Percentiles rank a stretch among this genome's conserved stretches.
These are phyloP conservation scores for Bettongia penicillata DNA, from an alignment of 2,113 vertebrate genomes.

Conservation along the genomic window DNA sequence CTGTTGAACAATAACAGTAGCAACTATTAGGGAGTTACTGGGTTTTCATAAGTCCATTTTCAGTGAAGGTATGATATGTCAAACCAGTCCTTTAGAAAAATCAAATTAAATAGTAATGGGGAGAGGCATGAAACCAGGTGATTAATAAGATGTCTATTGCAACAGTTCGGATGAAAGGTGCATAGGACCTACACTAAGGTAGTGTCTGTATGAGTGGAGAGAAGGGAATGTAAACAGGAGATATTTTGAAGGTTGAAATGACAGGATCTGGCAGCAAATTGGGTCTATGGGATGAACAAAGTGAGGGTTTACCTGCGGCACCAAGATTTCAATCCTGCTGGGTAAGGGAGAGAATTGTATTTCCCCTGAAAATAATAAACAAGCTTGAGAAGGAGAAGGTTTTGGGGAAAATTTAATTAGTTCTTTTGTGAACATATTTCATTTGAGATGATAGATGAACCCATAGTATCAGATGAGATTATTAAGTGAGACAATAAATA, in stretches of 20 bases:
- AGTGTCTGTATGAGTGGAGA: neutral
- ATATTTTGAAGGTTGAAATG: neutral
- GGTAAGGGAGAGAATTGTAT: neutral
- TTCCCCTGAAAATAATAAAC: neutral
- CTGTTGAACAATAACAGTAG: neutral
- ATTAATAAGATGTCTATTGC: neutral
- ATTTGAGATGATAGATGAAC: neutral
- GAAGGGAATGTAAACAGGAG: neutral
- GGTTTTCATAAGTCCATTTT: neutral
- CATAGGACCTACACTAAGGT: neutral
- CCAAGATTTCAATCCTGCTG: neutral
- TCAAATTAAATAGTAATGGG: neutral
- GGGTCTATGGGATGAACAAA: neutral
- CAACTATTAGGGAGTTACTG: neutral
- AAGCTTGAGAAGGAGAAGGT: neutral
- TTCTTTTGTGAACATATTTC: neutral
- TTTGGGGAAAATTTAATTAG: neutral
- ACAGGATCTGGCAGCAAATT: neutral
- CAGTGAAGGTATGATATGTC: neutral
- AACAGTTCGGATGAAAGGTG: neutral
- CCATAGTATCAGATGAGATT: too few relatives aligned
- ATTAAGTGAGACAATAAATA: too few relatives aligned
- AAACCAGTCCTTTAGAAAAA: neutral
- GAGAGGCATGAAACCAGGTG: neutral
- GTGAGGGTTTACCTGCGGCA: neutral